Base-by-base conservation (phyloP, 2,113 vertebrate genomes). In the Microcebus ravelobensis region DNA sequence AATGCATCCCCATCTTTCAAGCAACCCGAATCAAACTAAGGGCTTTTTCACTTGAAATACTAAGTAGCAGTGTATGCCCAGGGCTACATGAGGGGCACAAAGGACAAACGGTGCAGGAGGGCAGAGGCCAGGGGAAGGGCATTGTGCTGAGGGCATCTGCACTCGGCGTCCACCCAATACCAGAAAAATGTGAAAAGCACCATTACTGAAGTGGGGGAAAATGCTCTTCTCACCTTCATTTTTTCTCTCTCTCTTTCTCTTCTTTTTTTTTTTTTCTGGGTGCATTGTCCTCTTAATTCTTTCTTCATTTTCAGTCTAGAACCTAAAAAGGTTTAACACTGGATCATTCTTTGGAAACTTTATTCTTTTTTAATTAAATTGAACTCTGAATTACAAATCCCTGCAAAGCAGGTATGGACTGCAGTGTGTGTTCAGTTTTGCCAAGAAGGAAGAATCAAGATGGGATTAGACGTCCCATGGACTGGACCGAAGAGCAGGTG, bases 371-470 rank as follows among this genome's bases (percentile, higher is more conserved):
- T 4, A 68, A 31, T 65, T 71, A 50, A 92, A 48, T 7, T 87
- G 14, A 80, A 23, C 2, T 63, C 21, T 86, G 18, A 65, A 18
- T 63, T 50, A 39, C 18, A 84, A 77, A 10, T 34, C 50, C 27
- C n/a, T 68, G 55, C 31, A 80, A n/a, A 67, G 39, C 29, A 73
- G 42, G 11, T 34, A 42, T 18, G 14, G 36, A 45, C 23, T 20
- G 1, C 34, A 45, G 11, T 2, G 3, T 50, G 39, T 39, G 5
- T 27, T 61, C 29, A 13, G 1, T 1, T 80, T 42, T 31, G 0
- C 68, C 50, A 76, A 39, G 36, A 88, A 82, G 21, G 83, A 89
- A 55, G 8, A 45, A 39, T 3, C 23, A n/a, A 42, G 29, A 34
- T 68, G 68, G 23, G 3, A 57, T 36, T 29, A 6, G 9, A 31